A percentile compares a stretch with the other conserved stretches of the same genome.
Conservation (phyloP, 2,888 invertebrate genomes). For the Netelia melanura region DNA sequence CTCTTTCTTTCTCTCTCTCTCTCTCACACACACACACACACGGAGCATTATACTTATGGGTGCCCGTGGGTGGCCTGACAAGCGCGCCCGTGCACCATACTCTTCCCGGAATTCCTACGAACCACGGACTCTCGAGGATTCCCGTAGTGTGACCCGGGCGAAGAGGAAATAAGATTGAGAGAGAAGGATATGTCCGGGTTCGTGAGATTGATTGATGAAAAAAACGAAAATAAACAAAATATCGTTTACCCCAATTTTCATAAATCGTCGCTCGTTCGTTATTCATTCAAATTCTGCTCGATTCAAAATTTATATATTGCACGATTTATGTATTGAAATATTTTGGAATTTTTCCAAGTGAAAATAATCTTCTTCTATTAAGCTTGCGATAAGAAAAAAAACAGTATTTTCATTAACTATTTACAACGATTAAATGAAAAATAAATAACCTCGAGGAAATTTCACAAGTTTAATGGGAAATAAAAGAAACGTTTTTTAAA, state of each 20-base stretch:
- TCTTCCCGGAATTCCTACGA: slow-evolving; percentile 79
- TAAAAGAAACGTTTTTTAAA: not conserved
- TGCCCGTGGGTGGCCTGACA: slow-evolving; percentile 83
- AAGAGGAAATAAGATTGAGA: slow-evolving; percentile 16
- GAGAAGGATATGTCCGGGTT: not conserved
- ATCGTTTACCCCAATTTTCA: not conserved
- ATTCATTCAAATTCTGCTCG: not conserved
- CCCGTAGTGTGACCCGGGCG: slow-evolving; percentile 56
- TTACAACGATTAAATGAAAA: not conserved
- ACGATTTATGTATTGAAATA: too few relatives aligned
- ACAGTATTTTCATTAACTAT: not conserved
- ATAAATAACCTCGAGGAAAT: not conserved
- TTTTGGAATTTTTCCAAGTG: too few relatives aligned
- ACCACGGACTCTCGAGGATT: slow-evolving; percentile 48
- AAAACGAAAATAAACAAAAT: not conserved
- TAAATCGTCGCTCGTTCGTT: not conserved
- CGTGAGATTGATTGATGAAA: not conserved
- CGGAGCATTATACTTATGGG: slow-evolving; percentile 83
- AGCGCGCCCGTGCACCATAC: slow-evolving; percentile 72
- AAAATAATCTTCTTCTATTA: too few relatives aligned
- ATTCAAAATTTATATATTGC: not conserved
- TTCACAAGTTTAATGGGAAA: not conserved
- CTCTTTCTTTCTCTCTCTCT: slow-evolving; percentile 4
- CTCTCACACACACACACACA: slow-evolving; percentile 65
- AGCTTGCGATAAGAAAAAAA: not conserved